Evolutionary conservation across 2,888 invertebrate species (phyloP).

Genomic region (Digitonthophagus gazella): DNA sequence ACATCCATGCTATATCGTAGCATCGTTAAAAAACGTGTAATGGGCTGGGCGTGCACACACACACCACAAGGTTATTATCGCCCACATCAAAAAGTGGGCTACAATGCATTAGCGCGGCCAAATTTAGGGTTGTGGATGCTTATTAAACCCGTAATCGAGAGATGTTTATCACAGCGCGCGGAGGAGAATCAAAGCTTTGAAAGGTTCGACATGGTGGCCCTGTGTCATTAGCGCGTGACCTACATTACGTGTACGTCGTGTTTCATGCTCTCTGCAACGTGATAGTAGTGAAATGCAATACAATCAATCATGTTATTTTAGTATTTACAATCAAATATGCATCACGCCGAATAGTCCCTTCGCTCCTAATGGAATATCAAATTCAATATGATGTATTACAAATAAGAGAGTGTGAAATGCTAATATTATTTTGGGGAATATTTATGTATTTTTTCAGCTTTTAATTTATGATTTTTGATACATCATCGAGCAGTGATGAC

Average conservation of each 20-base stretch:
- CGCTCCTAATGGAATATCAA: neutral
- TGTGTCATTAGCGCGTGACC: neutral
- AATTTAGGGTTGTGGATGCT: neutral
- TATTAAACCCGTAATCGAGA: neutral
- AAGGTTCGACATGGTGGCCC: neutral
- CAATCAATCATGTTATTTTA: neutral
- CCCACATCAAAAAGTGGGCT: neutral
- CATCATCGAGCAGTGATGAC: too few species aligned
- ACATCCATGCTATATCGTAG: neutral
- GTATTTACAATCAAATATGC: neutral
- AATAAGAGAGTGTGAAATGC: too few species aligned
- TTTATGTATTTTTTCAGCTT: too few species aligned
- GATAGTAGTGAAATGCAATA: neutral
- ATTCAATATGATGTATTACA: neutral
- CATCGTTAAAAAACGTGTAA: neutral
- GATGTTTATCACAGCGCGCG: neutral
- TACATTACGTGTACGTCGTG: neutral
- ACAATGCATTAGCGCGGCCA: neutral
- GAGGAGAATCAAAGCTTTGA: neutral
- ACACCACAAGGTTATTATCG: neutral
- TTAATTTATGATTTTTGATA: too few species aligned
- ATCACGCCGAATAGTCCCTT: neutral
- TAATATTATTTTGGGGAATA: too few species aligned
- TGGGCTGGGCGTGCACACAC: neutral
- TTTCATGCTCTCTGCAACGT: neutral